These are phyloP conservation scores for Salticus scenicus DNA, from an alignment of 2,888 invertebrate genomes.

Conservation along the genomic window DNA sequence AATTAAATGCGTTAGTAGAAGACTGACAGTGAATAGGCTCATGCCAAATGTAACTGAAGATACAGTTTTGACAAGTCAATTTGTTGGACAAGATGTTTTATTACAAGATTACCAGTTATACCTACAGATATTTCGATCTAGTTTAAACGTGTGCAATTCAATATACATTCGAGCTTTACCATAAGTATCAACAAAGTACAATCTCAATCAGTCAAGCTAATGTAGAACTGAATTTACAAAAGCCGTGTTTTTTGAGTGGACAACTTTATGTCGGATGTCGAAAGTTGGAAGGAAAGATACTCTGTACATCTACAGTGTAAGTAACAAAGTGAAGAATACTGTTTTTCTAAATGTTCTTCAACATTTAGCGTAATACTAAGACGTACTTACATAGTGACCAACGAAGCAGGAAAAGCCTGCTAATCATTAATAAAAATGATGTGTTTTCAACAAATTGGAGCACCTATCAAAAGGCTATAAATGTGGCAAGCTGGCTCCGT, in stretches of 20 bases:
- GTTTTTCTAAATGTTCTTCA: too few species aligned
- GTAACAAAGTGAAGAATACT: too few species aligned
- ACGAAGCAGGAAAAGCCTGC: too few species aligned
- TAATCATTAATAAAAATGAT: too few species aligned
- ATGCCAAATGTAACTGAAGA: slow-evolving; percentile 70
- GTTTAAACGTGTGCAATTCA: slow-evolving; percentile 70
- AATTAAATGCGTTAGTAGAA: slow-evolving; percentile 72
- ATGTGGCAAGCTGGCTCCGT: too few species aligned
- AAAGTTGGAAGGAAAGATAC: neutral
- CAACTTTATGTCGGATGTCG: neutral
- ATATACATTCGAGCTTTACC: slow-evolving; percentile 69
- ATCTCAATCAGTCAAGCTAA: slow-evolving; percentile 19
- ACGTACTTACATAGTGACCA: too few species aligned
- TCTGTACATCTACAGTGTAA: too few species aligned
- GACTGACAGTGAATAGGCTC: slow-evolving; percentile 71
- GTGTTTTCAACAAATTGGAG: too few species aligned
- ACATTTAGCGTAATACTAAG: too few species aligned
- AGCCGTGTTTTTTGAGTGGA: slow-evolving; percentile 70
- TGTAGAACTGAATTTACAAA: slow-evolving; percentile 60
- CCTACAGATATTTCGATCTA: slow-evolving; percentile 67
- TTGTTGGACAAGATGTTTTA: slow-evolving; percentile 67
- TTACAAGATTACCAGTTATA: slow-evolving; percentile 68
- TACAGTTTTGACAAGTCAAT: slow-evolving; percentile 56
- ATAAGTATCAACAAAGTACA: slow-evolving; percentile 70
- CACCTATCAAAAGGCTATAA: too few species aligned